phyloP scores from a whole-genome alignment of 2,888 invertebrate species.

The Alviniconcha strummeri region DNA sequence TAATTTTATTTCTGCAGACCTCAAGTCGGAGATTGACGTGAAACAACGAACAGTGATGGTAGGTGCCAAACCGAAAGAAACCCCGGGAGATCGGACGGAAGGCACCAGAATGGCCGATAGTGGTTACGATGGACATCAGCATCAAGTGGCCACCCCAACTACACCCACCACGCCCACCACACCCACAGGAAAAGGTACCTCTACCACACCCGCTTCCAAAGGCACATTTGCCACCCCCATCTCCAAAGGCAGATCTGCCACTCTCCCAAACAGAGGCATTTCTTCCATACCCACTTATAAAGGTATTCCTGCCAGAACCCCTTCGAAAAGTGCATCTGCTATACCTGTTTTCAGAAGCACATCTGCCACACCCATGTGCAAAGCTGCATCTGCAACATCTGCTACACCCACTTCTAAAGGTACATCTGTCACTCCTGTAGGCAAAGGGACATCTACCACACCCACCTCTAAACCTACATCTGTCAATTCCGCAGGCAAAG shows the following conservation, averaged over 20 bases:
- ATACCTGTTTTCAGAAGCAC: too few relatives aligned
- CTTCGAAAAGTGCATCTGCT: too few relatives aligned
- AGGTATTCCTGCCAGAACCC: too few relatives aligned
- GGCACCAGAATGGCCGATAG: conserved; percentile 46
- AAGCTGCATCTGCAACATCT: too few relatives aligned
- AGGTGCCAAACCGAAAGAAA: conserved; percentile 30
- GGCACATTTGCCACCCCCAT: too few relatives aligned
- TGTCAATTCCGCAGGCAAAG: too few relatives aligned
- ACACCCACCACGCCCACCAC: conserved; percentile 44
- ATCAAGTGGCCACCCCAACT: conserved; percentile 38
- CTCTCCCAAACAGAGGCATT: too few relatives aligned
- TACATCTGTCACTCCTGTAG: not conserved
- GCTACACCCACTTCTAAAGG: not conserved
- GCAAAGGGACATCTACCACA: not conserved
- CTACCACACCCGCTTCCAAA: not conserved
- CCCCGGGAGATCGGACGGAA: conserved; percentile 24
- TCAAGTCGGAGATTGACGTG: conserved; percentile 77
- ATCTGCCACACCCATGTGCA: too few relatives aligned
- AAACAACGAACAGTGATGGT: conserved; percentile 42
- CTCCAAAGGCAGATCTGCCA: too few relatives aligned
- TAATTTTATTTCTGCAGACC: conserved; percentile 78
- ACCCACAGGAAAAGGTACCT: conserved; percentile 3
- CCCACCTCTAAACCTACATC: too few relatives aligned
- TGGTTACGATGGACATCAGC: conserved; percentile 44
- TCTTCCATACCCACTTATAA: too few relatives aligned